These are phyloP conservation scores for Channa argus DNA, from an alignment of 2,113 vertebrate species.

Conservation along the genomic window DNA sequence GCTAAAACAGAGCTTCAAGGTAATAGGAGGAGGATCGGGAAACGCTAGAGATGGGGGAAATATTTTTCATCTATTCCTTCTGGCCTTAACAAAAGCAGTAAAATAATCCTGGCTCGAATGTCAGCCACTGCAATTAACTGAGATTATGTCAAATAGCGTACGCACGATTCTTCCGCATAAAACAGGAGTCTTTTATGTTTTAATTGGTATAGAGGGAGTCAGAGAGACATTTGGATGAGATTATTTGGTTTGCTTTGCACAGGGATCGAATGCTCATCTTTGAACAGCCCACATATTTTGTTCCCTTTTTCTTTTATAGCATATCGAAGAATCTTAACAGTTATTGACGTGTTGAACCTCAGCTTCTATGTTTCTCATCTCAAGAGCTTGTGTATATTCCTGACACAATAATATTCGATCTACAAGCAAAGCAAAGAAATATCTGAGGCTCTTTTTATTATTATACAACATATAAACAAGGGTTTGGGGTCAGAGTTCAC, in stretches of 20 bases:
- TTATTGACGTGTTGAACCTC: background rate
- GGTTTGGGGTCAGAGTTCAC: background rate
- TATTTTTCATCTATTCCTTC: constrained; percentile 58
- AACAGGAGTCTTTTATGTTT: constrained; percentile 23
- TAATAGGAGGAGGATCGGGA: constrained; percentile 46
- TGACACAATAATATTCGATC: background rate
- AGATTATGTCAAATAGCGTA: constrained; percentile 70
- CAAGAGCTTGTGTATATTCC: background rate
- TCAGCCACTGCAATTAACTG: constrained; percentile 68
- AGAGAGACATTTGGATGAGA: constrained; percentile 56
- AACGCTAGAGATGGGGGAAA: constrained; percentile 54
- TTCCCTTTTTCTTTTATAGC: background rate
- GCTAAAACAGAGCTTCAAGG: constrained; percentile 70
- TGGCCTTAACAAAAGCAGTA: constrained; percentile 42
- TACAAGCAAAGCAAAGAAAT: background rate
- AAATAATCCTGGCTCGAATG: constrained; percentile 51
- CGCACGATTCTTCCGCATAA: constrained; percentile 43
- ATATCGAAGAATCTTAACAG: constrained; percentile 2
- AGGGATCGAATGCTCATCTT: constrained; percentile 37
- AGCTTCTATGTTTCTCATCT: background rate
- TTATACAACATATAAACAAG: background rate
- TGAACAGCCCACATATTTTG: constrained; percentile 2
- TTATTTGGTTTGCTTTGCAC: constrained; percentile 58
- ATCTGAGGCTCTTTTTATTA: background rate
- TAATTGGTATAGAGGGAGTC: constrained; percentile 16